Percentiles rank a stretch among this genome's conserved stretches.
Conservation (phyloP, 2,888 invertebrate genomes). For the Pyrgus malvae region DNA sequence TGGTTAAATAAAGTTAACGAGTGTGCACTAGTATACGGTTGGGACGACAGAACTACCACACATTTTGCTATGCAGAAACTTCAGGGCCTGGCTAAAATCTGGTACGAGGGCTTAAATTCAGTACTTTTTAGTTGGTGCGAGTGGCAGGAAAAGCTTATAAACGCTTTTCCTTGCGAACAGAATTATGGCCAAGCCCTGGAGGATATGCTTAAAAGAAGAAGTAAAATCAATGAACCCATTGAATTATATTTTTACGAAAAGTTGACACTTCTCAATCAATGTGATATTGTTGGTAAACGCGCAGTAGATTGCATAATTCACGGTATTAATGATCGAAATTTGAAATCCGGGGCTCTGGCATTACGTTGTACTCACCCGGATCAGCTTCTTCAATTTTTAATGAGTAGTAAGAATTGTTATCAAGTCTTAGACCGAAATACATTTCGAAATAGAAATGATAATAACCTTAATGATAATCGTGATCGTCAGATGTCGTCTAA, state of each 20-base stretch:
- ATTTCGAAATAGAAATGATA: not conserved
- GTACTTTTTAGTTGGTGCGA: no score
- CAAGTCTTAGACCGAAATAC: not conserved
- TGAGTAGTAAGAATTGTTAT: slow-evolving; percentile 10
- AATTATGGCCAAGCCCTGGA: not conserved
- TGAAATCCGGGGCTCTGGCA: slow-evolving; percentile 23
- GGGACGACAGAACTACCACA: no score
- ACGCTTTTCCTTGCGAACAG: not conserved
- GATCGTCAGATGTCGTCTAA: no score
- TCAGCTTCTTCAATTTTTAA: slow-evolving; percentile 26
- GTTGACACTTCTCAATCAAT: not conserved
- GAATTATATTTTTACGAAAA: no score
- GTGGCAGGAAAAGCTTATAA: no score
- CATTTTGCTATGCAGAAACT: no score
- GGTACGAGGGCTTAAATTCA: no score
- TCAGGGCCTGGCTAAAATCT: no score
- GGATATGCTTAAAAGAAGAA: not conserved
- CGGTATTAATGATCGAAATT: not conserved
- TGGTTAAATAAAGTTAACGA: no score
- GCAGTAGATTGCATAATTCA: not conserved
- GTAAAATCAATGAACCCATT: no score
- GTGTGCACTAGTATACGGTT: no score
- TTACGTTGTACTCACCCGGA: slow-evolving; percentile 28
- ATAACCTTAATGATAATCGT: no score
- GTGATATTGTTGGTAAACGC: not conserved